Base-by-base conservation (phyloP, 53 echinoderm and acorn worm species). In the Pentamera pediparva region DNA sequence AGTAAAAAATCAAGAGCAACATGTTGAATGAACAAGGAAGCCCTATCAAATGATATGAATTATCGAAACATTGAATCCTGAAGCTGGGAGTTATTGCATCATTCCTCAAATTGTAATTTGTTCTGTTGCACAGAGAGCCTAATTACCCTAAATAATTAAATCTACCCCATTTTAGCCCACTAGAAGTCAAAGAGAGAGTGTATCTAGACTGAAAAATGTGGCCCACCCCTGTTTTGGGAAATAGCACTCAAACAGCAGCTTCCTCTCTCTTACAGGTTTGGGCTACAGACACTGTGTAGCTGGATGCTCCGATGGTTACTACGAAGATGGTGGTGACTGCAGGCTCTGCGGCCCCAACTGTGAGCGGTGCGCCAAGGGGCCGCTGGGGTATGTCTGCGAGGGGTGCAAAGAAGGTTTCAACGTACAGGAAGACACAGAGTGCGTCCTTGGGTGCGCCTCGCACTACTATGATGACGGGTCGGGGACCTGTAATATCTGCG, bases 271-370 rank as follows among this genome's bases (percentile, higher is more conserved):
- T 37, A n/a, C 41, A 96, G 96, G 96, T 61, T 91, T 91, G 32
- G 96, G 96, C 2, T 69, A 87, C 32, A 74, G 91, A 18, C 41
- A 88, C 41, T 96, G 96, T 65, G 65, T 79, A 0, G 11, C 74
- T 1, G 37, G 63, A 6, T 96, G 96, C 56, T 83, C 96, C 1
- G 34, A 18, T 8, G 96, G 96, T 50, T 86, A 82, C 76, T 96
- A 79, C 59, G 35, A 78, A n/a, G 69, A 83, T 51, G n/a, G 50
- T 1, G 52, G 69, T 1, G 74, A 80, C 62, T 94, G 95, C 61
- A 32, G 17, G 12, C 82, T 82, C 1, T 96, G 96, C 37, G 39
- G 47, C 21, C 41, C 37, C 19, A 75, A 70, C 75, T 96, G 96
- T 59, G 38, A 61, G 19, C 62, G 62, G 24, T 96, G 96, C 41